Base-by-base conservation (phyloP, 2,888 invertebrate species). In the Dilophus febrilis region DNA sequence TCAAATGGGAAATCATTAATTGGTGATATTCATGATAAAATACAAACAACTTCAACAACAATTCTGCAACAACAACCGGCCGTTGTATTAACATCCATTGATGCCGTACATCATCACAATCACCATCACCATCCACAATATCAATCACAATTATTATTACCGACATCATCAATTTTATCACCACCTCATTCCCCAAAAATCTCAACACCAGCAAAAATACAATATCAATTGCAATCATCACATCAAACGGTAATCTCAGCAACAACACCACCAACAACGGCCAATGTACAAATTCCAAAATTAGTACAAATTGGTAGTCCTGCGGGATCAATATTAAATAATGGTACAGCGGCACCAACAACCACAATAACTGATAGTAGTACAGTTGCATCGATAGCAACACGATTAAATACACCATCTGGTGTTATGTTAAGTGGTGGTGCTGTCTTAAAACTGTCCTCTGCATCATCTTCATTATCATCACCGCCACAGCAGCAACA, bases 241-340 rank as follows among this genome's bases (percentile, higher is more conserved):
- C 35, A 22, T 6, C 8, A 4, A 8, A 6, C 22, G 8, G 8
- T 22, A 22, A 22, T 22, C 4, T 8, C 22, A 22, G 5, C 22
- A 22, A 22, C 22, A 6, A 22, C 22, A 8, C 4, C 22, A 22
- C 4, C 22, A 6, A 22, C 22, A 22, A 22, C 8, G 22, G 5
- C 22, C 4, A 6, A 4, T 54, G 72, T 72, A 2, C 59, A 73
- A 35, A 58, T 74, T 56, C 72, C 73, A 48, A 74, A 73, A 60
- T 61, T 74, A 44, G 70, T 74, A 47, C 73, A 73, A 61, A 66
- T 68, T 56, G 58, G 58, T 17, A 68, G 70, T 35, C 22, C 4
- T 6, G 8, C 4, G 4, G 70, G 71, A 54, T 68, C 61, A 16
- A 29, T 36, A 18, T 27, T 36, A 11, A 16, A 36, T 17, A 39